Percentiles rank a stretch among this genome's conserved stretches.
These are phyloP conservation scores for Pyrgus malvae DNA, from an alignment of 2,888 invertebrate species.

Conservation along the genomic window DNA sequence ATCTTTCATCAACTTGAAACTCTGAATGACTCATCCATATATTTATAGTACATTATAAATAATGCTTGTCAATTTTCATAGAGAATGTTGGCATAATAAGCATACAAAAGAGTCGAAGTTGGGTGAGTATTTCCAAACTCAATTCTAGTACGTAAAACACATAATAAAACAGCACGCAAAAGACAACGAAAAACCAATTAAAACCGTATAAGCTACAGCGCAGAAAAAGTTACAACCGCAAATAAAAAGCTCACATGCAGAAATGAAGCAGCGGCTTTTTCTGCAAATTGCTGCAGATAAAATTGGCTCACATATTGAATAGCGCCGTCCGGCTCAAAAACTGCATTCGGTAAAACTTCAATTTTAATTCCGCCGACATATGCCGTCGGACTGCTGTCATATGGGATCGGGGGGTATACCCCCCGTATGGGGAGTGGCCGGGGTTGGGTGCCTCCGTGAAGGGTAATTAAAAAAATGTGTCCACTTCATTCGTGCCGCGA, in stretches of 20 bases:
- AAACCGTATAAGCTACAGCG: conserved; percentile 9
- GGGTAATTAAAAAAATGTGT: conserved; percentile 79
- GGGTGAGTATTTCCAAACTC: too few species aligned
- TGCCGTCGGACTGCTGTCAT: conserved; percentile 45
- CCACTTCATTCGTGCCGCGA: conserved; percentile 71
- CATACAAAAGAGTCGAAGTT: too few species aligned
- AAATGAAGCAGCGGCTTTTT: conserved; percentile 21
- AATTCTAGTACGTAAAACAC: too few species aligned
- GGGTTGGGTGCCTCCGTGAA: conserved; percentile 38
- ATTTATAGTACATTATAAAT: too few species aligned
- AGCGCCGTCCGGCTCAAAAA: conserved; percentile 36
- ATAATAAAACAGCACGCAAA: too few species aligned
- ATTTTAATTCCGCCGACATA: conserved; percentile 76
- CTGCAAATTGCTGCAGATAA: conserved; percentile 22
- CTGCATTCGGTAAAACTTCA: conserved; percentile 70
- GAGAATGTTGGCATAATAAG: too few species aligned
- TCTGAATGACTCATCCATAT: too few species aligned
- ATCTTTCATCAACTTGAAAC: too few species aligned
- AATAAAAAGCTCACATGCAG: conserved; percentile 15
- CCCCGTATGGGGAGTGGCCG: too few species aligned
- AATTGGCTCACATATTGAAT: conserved; percentile 26
- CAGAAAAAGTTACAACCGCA: conserved; percentile 21
- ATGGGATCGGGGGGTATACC: conserved; percentile 32
- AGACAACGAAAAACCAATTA: conserved; percentile 13
- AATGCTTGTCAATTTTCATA: too few species aligned